Evolutionary conservation across 2,888 invertebrate species (phyloP).

Genomic region (Microctonus aethiopoides): DNA sequence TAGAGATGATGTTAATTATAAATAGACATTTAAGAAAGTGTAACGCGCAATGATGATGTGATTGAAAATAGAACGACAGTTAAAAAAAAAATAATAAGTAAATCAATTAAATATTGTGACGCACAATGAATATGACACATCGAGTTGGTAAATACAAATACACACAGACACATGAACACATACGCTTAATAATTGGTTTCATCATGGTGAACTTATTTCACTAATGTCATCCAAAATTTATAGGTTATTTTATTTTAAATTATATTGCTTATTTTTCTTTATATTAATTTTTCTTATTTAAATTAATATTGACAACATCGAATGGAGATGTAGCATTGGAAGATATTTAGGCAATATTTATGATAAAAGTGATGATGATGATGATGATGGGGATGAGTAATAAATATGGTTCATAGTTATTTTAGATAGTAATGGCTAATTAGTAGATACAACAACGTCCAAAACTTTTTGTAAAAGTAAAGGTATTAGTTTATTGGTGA

Average conservation of each 20-base stretch:
- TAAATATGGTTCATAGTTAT: not conserved
- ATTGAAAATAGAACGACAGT: conserved; percentile 23
- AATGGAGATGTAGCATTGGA: not conserved
- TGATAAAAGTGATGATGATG: not conserved
- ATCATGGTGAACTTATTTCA: not conserved
- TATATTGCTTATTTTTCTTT: not conserved
- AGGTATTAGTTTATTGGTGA: conserved; percentile 28
- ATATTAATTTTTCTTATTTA: not conserved
- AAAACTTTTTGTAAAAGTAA: conserved; percentile 43
- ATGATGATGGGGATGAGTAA: not conserved
- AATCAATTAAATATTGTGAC: conserved; percentile 15
- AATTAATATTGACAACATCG: conserved; percentile 11
- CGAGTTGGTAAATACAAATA: conserved; percentile 23
- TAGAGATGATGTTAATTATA: not conserved
- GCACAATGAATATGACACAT: conserved; percentile 33
- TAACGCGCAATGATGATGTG: not conserved
- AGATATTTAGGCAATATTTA: not conserved
- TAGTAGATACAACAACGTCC: conserved; percentile 31
- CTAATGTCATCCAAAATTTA: not conserved
- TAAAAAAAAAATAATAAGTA: not conserved
- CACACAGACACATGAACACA: not conserved
- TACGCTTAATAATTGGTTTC: not conserved
- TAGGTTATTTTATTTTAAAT: not conserved
- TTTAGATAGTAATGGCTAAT: conserved; percentile 16
- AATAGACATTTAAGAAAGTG: not conserved